A percentile compares a stretch with the other conserved stretches of the same genome.
Evolutionary conservation across 2,113 vertebrate species (phyloP).

Genomic region (Rhynchopsitta pachyrhyncha): DNA sequence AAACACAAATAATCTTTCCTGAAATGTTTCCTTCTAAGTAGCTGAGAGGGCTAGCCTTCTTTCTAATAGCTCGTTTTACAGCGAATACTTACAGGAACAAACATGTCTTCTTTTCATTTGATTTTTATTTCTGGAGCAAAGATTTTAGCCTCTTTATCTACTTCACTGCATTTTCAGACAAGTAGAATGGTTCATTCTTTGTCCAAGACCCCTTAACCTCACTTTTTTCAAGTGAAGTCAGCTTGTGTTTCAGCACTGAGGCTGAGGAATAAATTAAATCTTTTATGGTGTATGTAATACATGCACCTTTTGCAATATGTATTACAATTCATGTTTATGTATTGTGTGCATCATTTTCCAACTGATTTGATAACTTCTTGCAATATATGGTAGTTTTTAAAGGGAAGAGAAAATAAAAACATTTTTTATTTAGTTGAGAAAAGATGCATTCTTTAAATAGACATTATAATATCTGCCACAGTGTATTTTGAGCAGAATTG

Average conservation of each 20-base stretch:
- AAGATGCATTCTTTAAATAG: not conserved
- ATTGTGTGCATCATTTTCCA: not conserved
- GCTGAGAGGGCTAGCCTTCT: not conserved
- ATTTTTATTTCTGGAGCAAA: slow-evolving; percentile 1
- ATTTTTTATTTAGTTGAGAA: not conserved
- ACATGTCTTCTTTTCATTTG: not conserved
- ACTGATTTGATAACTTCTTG: not conserved
- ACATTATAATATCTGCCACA: not conserved
- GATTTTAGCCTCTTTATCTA: not conserved
- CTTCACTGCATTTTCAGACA: not conserved
- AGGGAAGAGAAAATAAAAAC: not conserved
- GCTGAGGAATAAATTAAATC: not conserved
- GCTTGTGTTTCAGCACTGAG: not conserved
- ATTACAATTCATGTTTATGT: not conserved
- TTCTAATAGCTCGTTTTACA: not conserved
- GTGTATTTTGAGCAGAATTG: not conserved
- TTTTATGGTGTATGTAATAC: not conserved
- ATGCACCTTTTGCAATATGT: not conserved
- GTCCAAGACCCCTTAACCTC: not conserved
- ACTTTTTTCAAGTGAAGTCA: not conserved
- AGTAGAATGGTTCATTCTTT: not conserved
- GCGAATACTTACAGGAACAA: not conserved
- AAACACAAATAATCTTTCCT: not conserved
- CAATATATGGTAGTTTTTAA: not conserved
- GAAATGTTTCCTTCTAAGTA: not conserved